Percentiles rank a stretch among this genome's conserved stretches.
phyloP scores from a whole-genome alignment of 2,113 vertebrate species.

The Odocoileus virginianus region DNA sequence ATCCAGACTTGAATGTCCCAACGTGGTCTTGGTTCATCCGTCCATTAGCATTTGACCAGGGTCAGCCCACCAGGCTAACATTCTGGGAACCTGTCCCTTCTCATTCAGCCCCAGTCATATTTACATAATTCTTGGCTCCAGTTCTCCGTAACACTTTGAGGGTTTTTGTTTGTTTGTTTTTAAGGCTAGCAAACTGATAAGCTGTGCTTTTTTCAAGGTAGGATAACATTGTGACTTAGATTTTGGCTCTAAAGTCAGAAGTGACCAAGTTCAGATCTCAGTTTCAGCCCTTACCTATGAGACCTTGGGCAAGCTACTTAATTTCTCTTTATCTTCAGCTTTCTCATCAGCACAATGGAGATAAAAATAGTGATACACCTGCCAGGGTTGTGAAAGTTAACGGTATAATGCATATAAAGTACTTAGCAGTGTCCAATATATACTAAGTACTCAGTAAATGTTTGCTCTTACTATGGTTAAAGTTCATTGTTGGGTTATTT shows the following conservation, averaged over 20 bases:
- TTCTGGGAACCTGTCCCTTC: not conserved
- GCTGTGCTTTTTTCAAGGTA: not conserved
- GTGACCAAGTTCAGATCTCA: not conserved
- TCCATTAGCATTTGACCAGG: rapidly evolving
- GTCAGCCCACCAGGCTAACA: not conserved
- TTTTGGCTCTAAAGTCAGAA: not conserved
- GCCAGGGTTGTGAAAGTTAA: not conserved
- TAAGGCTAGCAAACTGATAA: not conserved
- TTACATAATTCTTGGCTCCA: not conserved
- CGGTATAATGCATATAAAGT: not conserved
- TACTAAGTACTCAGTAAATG: not conserved
- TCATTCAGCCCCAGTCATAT: not conserved
- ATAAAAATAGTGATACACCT: not conserved
- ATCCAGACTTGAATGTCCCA: not conserved
- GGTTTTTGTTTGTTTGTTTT: not conserved
- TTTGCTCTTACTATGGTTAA: not conserved
- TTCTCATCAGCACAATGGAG: not conserved
- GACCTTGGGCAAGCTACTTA: not conserved
- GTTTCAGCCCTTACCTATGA: not conserved
- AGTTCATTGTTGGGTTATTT: not conserved
- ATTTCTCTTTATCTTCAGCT: not conserved
- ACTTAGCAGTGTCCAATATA: not conserved
- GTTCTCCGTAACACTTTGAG: not conserved
- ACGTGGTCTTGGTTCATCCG: not conserved
- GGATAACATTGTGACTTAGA: not conserved